These are phyloP conservation scores for Okamejei kenojei DNA, from an alignment of 2,797 vertebrate species.

Conservation along the genomic window DNA sequence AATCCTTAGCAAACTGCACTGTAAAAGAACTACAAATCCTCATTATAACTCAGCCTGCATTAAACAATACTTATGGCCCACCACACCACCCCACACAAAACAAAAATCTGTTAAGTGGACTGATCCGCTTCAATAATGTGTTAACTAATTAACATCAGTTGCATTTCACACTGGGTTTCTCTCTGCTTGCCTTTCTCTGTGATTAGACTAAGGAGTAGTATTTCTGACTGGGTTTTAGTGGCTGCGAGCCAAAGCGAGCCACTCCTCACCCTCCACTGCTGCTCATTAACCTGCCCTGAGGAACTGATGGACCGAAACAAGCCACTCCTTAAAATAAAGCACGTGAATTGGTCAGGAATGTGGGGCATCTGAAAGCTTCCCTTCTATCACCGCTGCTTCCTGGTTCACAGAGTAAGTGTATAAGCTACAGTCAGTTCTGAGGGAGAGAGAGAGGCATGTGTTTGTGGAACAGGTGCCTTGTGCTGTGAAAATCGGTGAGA, in stretches of 20 bases:
- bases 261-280: background rate
- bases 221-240: background rate
- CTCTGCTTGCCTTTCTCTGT: background rate
- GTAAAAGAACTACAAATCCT: background rate
- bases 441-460: conserved; percentile 30
- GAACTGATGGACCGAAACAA: background rate
- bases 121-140: background rate
- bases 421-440: conserved; percentile 34
- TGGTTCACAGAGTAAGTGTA: conserved; percentile 44
- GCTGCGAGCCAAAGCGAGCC: background rate
- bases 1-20: background rate
- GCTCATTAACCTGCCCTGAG: conserved; percentile 27
- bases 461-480: conserved; percentile 44
- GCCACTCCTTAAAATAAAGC: conserved; percentile 21
- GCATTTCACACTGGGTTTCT: background rate
- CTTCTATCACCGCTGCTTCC: conserved; percentile 10
- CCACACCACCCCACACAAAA: background rate
- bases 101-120: background rate
- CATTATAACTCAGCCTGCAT: too few species aligned
- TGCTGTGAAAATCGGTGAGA: conserved; percentile 41
- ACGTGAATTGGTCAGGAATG: conserved; percentile 16
- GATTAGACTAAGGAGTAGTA: background rate
- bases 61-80: background rate
- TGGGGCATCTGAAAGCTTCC: background rate
- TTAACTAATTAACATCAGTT: background rate